Percentiles rank a stretch among this genome's conserved stretches.
Conservation (phyloP, 1,140 invertebrate genomes). For the Meloidogyne floridensis region DNA sequence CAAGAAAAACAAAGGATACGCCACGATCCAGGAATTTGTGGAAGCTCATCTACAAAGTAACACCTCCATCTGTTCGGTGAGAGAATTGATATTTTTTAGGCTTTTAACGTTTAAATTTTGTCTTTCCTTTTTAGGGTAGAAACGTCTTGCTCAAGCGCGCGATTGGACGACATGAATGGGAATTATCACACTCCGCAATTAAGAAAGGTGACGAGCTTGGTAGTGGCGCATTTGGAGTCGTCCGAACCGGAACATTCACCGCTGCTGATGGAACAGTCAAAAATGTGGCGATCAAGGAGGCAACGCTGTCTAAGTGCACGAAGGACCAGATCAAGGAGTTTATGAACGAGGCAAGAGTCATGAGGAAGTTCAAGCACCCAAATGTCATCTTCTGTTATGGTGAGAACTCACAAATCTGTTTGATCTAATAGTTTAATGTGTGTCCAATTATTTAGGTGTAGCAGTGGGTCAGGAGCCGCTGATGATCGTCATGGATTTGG, state of each 20-base stretch:
- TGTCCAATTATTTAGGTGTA: conserved; percentile 28
- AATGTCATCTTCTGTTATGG: conserved; percentile 37
- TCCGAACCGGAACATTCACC: neutral
- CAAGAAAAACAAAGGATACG: neutral
- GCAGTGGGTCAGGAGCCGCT: conserved; percentile 44
- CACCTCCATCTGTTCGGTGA: neutral
- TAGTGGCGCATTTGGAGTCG: conserved; percentile 12
- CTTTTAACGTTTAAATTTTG: neutral
- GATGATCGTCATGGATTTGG: conserved; percentile 45
- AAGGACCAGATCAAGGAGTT: conserved; percentile 29
- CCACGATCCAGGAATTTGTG: neutral
- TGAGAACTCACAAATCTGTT: neutral
- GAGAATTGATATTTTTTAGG: neutral
- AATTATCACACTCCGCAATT: neutral
- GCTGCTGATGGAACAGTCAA: neutral
- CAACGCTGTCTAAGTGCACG: neutral
- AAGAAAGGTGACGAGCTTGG: neutral
- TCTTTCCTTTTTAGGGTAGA: neutral
- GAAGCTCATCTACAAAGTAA: neutral
- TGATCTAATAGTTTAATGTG: neutral
- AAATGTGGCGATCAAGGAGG: conserved; percentile 20
- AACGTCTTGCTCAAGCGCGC: neutral
- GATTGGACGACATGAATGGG: neutral
- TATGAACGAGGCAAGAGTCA: conserved; percentile 29
- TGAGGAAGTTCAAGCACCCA: conserved; percentile 38